Base-by-base conservation (phyloP, 2,888 invertebrate species). In the Chymomyza amoena region DNA sequence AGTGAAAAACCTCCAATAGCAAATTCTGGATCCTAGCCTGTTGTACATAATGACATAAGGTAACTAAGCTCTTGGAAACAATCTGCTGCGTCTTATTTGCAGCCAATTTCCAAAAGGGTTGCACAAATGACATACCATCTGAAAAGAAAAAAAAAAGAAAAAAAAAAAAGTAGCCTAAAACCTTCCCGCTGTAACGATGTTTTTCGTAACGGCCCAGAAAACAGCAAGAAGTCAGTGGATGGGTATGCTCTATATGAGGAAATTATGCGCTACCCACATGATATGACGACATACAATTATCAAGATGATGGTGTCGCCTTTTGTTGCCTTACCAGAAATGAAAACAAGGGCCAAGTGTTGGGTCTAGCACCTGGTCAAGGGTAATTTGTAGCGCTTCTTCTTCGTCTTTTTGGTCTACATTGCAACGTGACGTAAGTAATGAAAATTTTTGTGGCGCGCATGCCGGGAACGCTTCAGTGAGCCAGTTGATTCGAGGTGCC, bases 391-490 rank as follows among this genome's bases (percentile, higher is more conserved):
- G 68, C 68, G 63, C 73, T 70, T 70, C 77, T 74, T 70, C n/a
- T 39, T 52, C 36, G 16, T 16, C 28, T 63, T 69, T 20, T 66
- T 75, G 61, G 13, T n/a, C 64, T 25, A 54, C 18, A 54, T 54
- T 18, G 54, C 54, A 57, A 25, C 15, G 28, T 28, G 32, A 32
- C 32, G 32, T 32, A 32, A 32, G 32, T 32, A 32, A 32, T 32
- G 32, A 32, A 32, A 6, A 32, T 32, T 32, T 28, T 32, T 20
- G 57, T 57, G 16, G 20, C 36, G 39, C 20, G 64, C 57, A 57
- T 20, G 18, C 39, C 70, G 71, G 74, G 71, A 87, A 66, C 80
- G 83, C 74, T 77, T 78, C 72, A 87, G 78, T 82, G 80, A 77
- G 57, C 73, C 78, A 85, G 87, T 85, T 84, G 83, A 84, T 84